Evolutionary conservation across 2,113 vertebrate genomes (phyloP), one percentile per base, ranked within the genome.

Genomic region (Thomomys bottae): DNA sequence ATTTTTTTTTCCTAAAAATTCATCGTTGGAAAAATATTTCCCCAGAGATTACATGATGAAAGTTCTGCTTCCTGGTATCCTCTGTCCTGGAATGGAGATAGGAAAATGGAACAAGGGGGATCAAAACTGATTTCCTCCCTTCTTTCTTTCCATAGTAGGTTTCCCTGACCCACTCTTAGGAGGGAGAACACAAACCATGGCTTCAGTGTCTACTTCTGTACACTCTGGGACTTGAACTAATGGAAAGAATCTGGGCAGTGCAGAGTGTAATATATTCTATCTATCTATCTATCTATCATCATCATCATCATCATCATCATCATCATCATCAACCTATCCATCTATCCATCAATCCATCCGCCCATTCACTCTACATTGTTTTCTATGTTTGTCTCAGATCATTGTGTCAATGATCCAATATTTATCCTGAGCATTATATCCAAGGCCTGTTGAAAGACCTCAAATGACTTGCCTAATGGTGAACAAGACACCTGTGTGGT

Each of bases 191-290:
- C 45, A 77, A 61, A 80, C 79, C 88, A 72, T 86, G 86, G 54
- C 71, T 88, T 80, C 42, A 77, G 49, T 72, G 42, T 40, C 54
- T 91, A 75, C 64, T 89, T 92, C 76, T 95, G 81, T n/a, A 38
- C 88, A 75, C 34, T 61, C 90, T 77, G 49, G 23, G 88, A 68
- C 84, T 92, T 72, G 36, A 92, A 91, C 93, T 87, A 86, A 90
- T 54, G 83, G 84, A 18, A 88, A 88, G 67, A 83, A 88, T 92
- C 36, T 89, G 86, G 73, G 73, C 86, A 88, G 86, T 36, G 63
- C 38, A 73, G 54, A 93, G 71, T 61, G 42, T 26, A n/a, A 30
- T 89, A 30, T 42, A 54, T 54, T 54, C 5, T 34, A 36, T 68
- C 49, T 85, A 54, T 80, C n/a, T 45, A 45, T 70, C 14, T 36